Conservation (phyloP, 2,888 invertebrate species). For the Synanthedon vespiformis region DNA sequence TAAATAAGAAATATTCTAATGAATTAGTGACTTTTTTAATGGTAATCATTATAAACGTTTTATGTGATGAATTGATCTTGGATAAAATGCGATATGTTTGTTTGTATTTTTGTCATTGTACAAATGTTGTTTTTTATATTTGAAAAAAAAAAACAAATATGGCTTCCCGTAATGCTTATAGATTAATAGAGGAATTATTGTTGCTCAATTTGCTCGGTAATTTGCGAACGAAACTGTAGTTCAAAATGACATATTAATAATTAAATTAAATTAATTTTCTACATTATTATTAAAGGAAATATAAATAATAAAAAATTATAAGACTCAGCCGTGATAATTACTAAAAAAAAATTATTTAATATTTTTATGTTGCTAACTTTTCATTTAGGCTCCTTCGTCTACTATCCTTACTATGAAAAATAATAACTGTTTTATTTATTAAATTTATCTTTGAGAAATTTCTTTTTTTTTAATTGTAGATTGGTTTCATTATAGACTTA, state of each 20-base stretch:
- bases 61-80: slow-evolving; percentile 4
- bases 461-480: no score
- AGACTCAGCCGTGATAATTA: slow-evolving; percentile 6
- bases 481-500: no score
- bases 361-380: no score
- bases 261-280: slow-evolving; percentile 27
- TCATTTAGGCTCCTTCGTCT: no score
- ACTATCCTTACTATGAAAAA: no score
- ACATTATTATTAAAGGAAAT: slow-evolving; percentile 17
- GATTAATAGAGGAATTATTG: slow-evolving; percentile 30
- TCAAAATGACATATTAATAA: slow-evolving; percentile 11
- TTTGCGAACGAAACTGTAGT: slow-evolving; percentile 34
- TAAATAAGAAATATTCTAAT: slow-evolving; percentile 31
- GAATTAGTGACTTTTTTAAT: slow-evolving; percentile 11
- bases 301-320: slow-evolving; percentile 4
- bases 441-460: no score
- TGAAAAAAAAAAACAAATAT: slow-evolving; percentile 14
- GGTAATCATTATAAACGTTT: slow-evolving; percentile 10
- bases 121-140: slow-evolving; percentile 20
- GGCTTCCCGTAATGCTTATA: slow-evolving; percentile 38
- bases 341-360: neutral
- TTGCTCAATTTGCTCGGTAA: slow-evolving; percentile 62
- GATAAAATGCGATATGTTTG: slow-evolving; percentile 6
- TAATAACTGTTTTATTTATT: no score
- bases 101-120: slow-evolving; percentile 39